Base-by-base conservation (phyloP, 2,888 invertebrate genomes). In the Zygothrica quintamaculata region DNA sequence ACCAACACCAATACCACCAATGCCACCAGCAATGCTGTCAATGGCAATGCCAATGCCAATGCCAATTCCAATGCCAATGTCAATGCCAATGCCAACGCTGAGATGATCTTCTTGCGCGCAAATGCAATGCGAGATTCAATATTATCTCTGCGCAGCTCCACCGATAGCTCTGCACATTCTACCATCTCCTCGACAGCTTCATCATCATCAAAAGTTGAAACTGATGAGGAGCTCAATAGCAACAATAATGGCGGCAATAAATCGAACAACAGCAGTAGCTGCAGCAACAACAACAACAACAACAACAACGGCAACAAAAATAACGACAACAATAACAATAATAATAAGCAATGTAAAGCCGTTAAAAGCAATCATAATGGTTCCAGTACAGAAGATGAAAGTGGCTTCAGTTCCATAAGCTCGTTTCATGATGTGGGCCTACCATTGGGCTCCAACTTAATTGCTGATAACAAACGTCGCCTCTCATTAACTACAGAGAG, bases 361-460 rank as follows among this genome's bases (percentile, higher is more conserved):
- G 57, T 47, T 55, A 58, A 16, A n/a, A n/a, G n/a, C 22, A 56
- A 43, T 15, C 39, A 52, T 55, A 52, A 70, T 55, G 87, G 89
- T 26, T 90, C 90, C 18, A 90, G 89, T 60, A 90, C 91, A 0
- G 96, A 96, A 89, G 96, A 96, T 80, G 96, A 96, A 90, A 96
- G 96, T 88, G 96, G 96, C 22, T 96, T 96, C 90, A 96, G 96
- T 9, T 96, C 96, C 6, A 95, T 96, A 93, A 96, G 94, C 89
- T 96, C 96, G 5, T 96, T 96, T 88, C 95, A 96, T 91, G 96
- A 96, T 88, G 93, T 96, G 42, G 95, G 95, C 8, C 92, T 96
- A 81, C 95, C 95, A 1, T 48, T 89, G 0, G 84, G 82, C 52
- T 90, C 90, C 3, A 89, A 90, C 0, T 46, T 88, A 59, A 71